Base-by-base conservation (phyloP, 53 echinoderm and acorn worm species). In the Echinarachnius parma region DNA sequence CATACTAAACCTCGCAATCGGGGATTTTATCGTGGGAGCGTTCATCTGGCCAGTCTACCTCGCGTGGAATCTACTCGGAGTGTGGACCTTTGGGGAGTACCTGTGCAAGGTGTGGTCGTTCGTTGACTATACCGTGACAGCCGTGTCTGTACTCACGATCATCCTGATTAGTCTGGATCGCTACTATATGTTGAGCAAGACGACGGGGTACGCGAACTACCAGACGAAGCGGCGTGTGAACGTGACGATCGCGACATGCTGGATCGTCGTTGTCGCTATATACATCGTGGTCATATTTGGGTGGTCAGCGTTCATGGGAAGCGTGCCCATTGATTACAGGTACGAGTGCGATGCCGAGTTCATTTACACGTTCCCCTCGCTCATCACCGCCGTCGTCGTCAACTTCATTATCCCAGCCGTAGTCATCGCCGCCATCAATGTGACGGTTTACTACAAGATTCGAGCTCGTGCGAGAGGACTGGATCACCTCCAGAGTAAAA, bases 111-210 rank as follows among this genome's bases (percentile, higher is more conserved):
- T 84, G 4, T 89, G 77, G 77, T 75, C 80, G 2, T 66, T 64
- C 16, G 47, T 89, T 22, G 89, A 89, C 71, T 84, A 69, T 31
- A 69, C 83, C 16, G 76, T 76, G 15, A 80, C 84, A 0, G 79
- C 76, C 14, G 56, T 72, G 74, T 72, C 74, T 1, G 74, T 76
- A 19, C 36, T 57, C 39, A 76, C 80, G 0, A 77, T 88, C 28
- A 80, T 89, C 18, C 83, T 84, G 29, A 89, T 89, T 33, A 89
- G 89, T 46, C 69, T 89, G 1, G 91, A 90, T 59, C 86, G 91
- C 1, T 86, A 90, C 65, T 90, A 86, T 86, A 69, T 90, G n/a
- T 52, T 90, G 27, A 90, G 85, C 31, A 90, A 79, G 58, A 82
- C 82, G 53, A 75, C 86, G 5, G 47, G 61, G 0, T 90, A 90